Base-by-base conservation (phyloP, 2,113 vertebrate species). In the Ursus arctos region DNA sequence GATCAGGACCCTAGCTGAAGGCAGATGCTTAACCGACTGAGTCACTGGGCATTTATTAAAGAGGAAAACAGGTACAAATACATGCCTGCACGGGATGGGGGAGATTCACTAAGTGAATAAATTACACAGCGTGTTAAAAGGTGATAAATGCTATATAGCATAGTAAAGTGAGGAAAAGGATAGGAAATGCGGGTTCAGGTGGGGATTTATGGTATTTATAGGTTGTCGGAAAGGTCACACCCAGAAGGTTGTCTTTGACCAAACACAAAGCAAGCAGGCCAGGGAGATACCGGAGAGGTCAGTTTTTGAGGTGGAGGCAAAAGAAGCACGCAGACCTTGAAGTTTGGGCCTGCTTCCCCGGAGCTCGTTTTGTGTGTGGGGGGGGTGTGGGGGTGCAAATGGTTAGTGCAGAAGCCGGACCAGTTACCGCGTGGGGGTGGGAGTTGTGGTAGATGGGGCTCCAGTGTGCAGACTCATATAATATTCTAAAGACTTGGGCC, bases 401-500 rank as follows among this genome's bases (percentile, higher is more conserved):
- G 1, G 28, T 13, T 2, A 49, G 24, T 82, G 57, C 33, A 47
- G 31, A 72, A 5, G 15, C 51, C 26, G 53, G 2, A 33, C 16
- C 9, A 31, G 28, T 19, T n/a, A 31, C 0, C 7, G 7, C 0
- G 19, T 15, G 1, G 36, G 31, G 53, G 0, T 31, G 4, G 7
- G 26, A 4, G 28, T 84, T 43, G 31, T 0, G 11, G 47, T 13
- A 0, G 10, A 36, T 53, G 19, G 43, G 40, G 13, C 18, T 74
- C 49, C 19, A 4, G 2, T 7, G 11, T 63, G 15, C 0, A 72
- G 49, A 71, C 8, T 33, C 26, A 5, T 7, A 6, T 4, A 31
- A 10, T 7, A 65, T 33, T 88, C 57, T 83, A 36, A 85, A 96
- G 72, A 26, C 16, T 61, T 72, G 19, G 59, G 9, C 53, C 26